Conservation (phyloP, 2,113 vertebrate genomes). For the Oncorhynchus masou region DNA sequence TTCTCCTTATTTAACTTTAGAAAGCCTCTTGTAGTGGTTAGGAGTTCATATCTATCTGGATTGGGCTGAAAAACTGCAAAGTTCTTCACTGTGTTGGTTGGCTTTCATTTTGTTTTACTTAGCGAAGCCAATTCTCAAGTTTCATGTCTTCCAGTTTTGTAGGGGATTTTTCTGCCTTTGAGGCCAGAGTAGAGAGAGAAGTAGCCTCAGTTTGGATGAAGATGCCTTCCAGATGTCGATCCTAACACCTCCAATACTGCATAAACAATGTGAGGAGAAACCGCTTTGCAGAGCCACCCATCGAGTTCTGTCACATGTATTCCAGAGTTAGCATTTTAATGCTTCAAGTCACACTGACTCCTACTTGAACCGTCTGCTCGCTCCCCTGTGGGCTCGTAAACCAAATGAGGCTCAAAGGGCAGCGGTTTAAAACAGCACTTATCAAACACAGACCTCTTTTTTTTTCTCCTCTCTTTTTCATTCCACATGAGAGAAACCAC, state of each 20-base stretch:
- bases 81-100: not conserved
- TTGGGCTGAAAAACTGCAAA: not conserved
- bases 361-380: not conserved
- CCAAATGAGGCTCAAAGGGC: not conserved
- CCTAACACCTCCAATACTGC: too few relatives aligned
- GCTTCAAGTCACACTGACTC: conserved; percentile 2
- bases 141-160: not conserved
- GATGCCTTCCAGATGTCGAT: too few relatives aligned
- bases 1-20: conserved; percentile 5
- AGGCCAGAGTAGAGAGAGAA: not conserved
- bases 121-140: not conserved
- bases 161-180: not conserved
- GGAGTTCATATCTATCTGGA: not conserved
- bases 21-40: not conserved
- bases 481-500: not conserved
- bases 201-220: not conserved
- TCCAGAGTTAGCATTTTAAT: not conserved
- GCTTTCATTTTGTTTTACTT: not conserved
- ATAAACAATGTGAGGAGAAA: too few relatives aligned
- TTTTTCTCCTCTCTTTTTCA: not conserved
- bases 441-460: not conserved
- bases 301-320: too few relatives aligned
- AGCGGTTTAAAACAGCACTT: not conserved
- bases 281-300: too few relatives aligned
- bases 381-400: not conserved